A percentile compares a stretch with the other conserved stretches of the same genome.
Evolutionary conservation across 2,113 vertebrate genomes (phyloP).

Genomic region (Mungos mungo): DNA sequence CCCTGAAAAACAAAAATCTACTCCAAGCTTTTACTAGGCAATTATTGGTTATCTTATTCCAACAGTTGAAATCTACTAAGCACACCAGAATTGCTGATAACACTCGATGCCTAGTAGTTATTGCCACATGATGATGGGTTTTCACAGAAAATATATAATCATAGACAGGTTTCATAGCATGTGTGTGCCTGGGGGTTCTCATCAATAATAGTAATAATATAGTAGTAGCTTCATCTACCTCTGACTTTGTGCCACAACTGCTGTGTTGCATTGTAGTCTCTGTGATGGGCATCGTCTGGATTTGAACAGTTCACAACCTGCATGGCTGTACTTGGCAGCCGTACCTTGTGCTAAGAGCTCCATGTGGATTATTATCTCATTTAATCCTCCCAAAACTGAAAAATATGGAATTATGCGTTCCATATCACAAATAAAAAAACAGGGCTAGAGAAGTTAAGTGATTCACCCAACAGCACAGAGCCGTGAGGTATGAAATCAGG

Average conservation of each 20-base stretch:
- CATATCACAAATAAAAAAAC: neutral
- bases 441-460: neutral
- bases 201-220: neutral
- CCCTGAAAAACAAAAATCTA: slow-evolving; percentile 32
- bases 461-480: neutral
- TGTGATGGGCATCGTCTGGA: neutral
- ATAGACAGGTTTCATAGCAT: neutral
- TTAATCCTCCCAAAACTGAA: neutral
- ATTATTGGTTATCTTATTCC: neutral
- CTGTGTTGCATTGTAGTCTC: neutral
- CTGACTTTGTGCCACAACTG: neutral
- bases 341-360: neutral
- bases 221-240: neutral
- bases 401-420: neutral
- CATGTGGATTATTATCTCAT: neutral
- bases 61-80: neutral
- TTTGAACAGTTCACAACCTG: neutral
- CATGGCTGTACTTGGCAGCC: neutral
- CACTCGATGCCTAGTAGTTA: neutral
- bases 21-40: neutral
- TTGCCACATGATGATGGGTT: neutral
- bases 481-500: neutral
- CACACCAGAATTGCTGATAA: neutral
- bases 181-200: neutral
- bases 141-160: neutral